A percentile compares a stretch with the other conserved stretches of the same genome.
phyloP scores from a whole-genome alignment of 2,888 invertebrate species.

The Resseliella maxima region DNA sequence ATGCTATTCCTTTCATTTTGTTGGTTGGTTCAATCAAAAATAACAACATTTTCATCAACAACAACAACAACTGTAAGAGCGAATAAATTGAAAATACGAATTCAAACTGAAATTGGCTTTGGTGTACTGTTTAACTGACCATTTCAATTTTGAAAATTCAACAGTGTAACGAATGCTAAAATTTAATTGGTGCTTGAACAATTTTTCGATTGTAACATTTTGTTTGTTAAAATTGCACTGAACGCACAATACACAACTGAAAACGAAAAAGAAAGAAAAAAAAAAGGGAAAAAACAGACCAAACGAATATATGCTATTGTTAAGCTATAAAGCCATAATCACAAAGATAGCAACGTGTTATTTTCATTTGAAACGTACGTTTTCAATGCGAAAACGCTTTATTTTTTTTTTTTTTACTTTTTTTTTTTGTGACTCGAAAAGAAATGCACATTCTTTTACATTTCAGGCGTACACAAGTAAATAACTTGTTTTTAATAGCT shows the following conservation, averaged over 20 bases:
- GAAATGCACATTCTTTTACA: constrained; percentile 25
- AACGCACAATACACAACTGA: background rate
- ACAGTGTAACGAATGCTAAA: background rate
- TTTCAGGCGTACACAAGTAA: constrained; percentile 30
- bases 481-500: constrained; percentile 53
- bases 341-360: constrained; percentile 45
- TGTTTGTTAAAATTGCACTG: constrained; percentile 29
- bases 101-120: background rate
- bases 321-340: constrained; percentile 41
- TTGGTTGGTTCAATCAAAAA: background rate
- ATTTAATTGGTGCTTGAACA: constrained; percentile 46
- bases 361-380: constrained; percentile 5
- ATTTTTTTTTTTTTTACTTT: background rate
- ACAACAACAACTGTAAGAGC: background rate
- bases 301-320: constrained; percentile 14
- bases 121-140: background rate
- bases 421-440: background rate
- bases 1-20: no score
- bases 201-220: constrained; percentile 11
- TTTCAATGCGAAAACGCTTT: background rate
- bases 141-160: background rate
- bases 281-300: background rate
- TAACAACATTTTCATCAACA: background rate
- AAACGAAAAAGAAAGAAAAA: background rate
- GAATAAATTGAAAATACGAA: background rate